Percentiles rank a stretch among this genome's conserved stretches.
Conservation (phyloP, 2,797 vertebrate genomes). For the Tapirus indicus region DNA sequence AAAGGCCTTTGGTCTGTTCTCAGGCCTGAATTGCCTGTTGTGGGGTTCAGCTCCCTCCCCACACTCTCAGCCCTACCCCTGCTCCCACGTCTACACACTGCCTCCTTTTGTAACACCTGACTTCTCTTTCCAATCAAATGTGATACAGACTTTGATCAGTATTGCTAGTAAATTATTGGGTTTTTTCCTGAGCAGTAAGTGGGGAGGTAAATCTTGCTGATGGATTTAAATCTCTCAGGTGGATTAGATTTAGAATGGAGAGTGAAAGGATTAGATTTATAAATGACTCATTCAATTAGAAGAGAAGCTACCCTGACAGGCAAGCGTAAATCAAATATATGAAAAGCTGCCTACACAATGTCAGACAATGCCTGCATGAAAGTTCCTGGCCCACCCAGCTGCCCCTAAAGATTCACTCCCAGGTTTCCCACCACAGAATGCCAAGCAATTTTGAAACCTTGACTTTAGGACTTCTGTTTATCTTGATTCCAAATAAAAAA, state of each 20-base stretch:
- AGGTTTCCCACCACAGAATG: background rate
- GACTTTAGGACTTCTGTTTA: background rate
- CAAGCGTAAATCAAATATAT: background rate
- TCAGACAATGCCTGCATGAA: too few species aligned
- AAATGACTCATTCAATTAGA: background rate
- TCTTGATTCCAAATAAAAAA: background rate
- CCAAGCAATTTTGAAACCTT: background rate
- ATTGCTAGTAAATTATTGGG: background rate
- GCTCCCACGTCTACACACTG: background rate
- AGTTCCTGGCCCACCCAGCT: background rate
- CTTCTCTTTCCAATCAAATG: background rate
- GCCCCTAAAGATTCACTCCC: background rate
- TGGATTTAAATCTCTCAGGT: conserved; percentile 21
- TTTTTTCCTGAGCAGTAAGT: background rate
- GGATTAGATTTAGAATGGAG: background rate
- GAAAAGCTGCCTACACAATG: background rate
- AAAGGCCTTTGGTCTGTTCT: background rate
- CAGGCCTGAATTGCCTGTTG: background rate
- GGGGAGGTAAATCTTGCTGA: background rate
- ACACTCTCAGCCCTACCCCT: fast-evolving
- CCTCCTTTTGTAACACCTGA: background rate
- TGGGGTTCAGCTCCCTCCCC: background rate
- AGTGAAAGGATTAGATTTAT: background rate
- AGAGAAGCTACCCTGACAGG: background rate
- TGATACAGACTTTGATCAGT: background rate